Percentiles rank a stretch among this genome's conserved stretches.
These are phyloP conservation scores for Caloenas nicobarica DNA, from an alignment of 2,113 vertebrate species.

Conservation along the genomic window DNA sequence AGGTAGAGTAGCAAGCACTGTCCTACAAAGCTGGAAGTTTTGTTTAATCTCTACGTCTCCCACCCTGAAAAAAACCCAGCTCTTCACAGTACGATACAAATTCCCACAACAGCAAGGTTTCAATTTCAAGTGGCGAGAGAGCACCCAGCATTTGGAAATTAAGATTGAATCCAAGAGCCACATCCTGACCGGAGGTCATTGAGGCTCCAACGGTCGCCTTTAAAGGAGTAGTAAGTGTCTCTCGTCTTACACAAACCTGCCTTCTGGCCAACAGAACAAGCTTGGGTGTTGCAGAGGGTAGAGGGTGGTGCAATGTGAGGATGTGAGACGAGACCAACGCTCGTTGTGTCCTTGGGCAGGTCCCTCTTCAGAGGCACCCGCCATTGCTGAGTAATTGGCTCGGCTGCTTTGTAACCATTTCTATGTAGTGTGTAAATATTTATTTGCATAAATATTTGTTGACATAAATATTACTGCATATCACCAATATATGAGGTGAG, in stretches of 20 bases:
- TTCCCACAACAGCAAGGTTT: neutral
- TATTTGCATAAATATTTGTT: neutral
- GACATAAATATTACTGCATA: neutral
- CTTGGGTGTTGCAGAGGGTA: neutral
- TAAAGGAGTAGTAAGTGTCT: neutral
- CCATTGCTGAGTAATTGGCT: neutral
- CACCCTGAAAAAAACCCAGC: neutral
- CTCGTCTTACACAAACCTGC: neutral
- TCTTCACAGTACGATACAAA: neutral
- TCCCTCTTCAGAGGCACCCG: neutral
- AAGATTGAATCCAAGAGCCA: neutral
- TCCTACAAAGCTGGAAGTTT: neutral
- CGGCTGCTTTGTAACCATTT: neutral
- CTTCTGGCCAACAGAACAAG: neutral
- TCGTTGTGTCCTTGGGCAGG: neutral
- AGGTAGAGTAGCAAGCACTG: neutral
- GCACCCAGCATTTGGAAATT: neutral
- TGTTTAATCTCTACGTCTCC: neutral
- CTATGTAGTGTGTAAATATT: neutral
- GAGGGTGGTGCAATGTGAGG: neutral
- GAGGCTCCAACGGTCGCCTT: neutral
- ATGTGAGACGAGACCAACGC: neutral
- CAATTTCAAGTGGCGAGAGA: neutral
- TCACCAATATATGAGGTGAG: conserved; percentile 3
- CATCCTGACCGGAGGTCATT: neutral